Conservation (phyloP, 2,797 vertebrate genomes). For the Cichlasoma orientale region DNA sequence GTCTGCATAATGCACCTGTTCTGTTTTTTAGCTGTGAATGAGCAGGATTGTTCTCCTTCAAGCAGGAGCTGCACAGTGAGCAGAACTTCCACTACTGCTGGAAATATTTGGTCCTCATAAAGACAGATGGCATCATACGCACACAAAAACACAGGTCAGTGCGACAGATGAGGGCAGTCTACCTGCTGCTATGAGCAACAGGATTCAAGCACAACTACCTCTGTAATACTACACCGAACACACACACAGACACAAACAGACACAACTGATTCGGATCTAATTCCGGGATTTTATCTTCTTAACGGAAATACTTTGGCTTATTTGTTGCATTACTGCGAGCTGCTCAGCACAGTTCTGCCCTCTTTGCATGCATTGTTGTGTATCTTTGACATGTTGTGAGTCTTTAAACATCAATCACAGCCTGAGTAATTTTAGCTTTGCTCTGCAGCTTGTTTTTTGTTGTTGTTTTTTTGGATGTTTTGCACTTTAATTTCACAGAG, state of each 20-base stretch:
- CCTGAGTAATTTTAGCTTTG: not conserved
- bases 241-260: not conserved
- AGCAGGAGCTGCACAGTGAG: not conserved
- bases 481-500: not conserved
- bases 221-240: not conserved
- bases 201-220: not conserved
- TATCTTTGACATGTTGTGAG: not conserved
- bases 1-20: rapidly evolving
- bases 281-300: not conserved
- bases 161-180: not conserved
- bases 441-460: not conserved
- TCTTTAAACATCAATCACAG: not conserved
- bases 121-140: not conserved
- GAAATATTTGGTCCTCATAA: not conserved
- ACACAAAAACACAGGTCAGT: not conserved
- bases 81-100: not conserved
- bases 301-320: not conserved
- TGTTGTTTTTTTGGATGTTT: too few relatives aligned
- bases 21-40: not conserved
- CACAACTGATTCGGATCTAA: not conserved
- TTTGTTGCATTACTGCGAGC: not conserved
- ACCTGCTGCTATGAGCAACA: not conserved
- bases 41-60: not conserved
- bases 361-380: not conserved
- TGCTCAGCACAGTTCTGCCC: rapidly evolving